phyloP scores from a whole-genome alignment of 2,888 invertebrate species.

The Folsomia manolachei region DNA sequence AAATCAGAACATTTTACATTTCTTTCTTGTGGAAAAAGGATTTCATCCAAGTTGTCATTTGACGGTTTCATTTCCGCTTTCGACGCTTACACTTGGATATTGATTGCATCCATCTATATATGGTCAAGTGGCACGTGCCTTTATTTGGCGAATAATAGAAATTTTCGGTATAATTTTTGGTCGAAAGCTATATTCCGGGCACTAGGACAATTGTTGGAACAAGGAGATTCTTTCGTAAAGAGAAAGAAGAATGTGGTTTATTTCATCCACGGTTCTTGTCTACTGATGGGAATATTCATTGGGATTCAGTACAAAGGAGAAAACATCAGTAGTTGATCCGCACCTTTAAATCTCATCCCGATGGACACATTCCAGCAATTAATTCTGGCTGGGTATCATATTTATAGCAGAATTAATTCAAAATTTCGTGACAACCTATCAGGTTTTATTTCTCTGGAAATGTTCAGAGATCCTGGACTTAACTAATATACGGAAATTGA shows the following conservation, averaged over 20 bases:
- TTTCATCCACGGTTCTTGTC: not conserved
- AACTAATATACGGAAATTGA: not conserved
- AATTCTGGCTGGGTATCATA: not conserved
- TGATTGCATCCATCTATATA: not conserved
- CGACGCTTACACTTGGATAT: not conserved
- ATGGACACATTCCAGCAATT: not conserved
- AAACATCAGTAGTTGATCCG: not conserved
- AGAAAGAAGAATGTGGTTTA: not conserved
- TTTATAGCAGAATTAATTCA: not conserved
- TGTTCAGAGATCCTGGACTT: not conserved
- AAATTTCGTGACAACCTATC: not conserved
- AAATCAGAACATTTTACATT: constrained; percentile 1
- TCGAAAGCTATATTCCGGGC: not conserved
- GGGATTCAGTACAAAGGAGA: not conserved
- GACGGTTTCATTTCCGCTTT: not conserved
- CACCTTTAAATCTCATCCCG: not conserved
- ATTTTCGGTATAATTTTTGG: not conserved
- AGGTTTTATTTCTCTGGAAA: not conserved
- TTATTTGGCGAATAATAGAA: not conserved
- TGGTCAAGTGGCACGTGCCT: not conserved
- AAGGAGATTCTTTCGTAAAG: not conserved
- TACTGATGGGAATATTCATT: not conserved
- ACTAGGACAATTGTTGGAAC: not conserved
- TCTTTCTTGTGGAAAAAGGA: not conserved
- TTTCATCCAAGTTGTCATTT: not conserved